Evolutionary conservation across 2,797 vertebrate species (phyloP).

Genomic region (Ataeniobius toweri): DNA sequence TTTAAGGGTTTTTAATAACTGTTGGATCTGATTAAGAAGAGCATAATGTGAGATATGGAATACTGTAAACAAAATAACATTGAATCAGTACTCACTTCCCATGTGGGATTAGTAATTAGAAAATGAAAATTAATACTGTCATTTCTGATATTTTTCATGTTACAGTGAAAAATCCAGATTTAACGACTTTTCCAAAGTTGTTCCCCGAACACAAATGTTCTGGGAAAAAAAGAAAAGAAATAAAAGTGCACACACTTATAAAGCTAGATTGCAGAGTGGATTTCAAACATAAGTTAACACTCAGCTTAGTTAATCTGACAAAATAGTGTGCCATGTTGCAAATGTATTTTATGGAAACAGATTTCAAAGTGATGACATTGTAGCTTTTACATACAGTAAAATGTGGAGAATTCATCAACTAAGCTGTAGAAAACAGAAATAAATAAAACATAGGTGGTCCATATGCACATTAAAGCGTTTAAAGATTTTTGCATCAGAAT

Average conservation of each 20-base stretch:
- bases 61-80: slow-evolving; percentile 6
- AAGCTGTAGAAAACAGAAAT: slow-evolving; percentile 19
- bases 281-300: slow-evolving; percentile 39
- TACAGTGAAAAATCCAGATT: slow-evolving; percentile 5
- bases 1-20: slow-evolving; percentile 50
- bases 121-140: slow-evolving; percentile 1
- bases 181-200: slow-evolving; percentile 5
- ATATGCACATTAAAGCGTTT: slow-evolving; percentile 47
- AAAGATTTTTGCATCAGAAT: slow-evolving; percentile 42
- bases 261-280: background rate
- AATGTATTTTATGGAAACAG: slow-evolving; percentile 64
- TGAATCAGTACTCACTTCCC: background rate
- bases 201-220: background rate
- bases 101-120: slow-evolving; percentile 18
- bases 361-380: slow-evolving; percentile 52
- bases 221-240: background rate
- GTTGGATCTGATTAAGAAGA: slow-evolving; percentile 42
- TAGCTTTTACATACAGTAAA: slow-evolving; percentile 36
- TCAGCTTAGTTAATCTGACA: slow-evolving; percentile 40
- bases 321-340: slow-evolving; percentile 17
- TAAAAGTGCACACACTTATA: background rate
- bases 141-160: slow-evolving; percentile 1
- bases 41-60: slow-evolving; percentile 10
- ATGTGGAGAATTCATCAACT: slow-evolving; percentile 27
- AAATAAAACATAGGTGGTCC: slow-evolving; percentile 42